phyloP scores from a whole-genome alignment of 2,113 vertebrate genomes.

The Myiagra hebetior region DNA sequence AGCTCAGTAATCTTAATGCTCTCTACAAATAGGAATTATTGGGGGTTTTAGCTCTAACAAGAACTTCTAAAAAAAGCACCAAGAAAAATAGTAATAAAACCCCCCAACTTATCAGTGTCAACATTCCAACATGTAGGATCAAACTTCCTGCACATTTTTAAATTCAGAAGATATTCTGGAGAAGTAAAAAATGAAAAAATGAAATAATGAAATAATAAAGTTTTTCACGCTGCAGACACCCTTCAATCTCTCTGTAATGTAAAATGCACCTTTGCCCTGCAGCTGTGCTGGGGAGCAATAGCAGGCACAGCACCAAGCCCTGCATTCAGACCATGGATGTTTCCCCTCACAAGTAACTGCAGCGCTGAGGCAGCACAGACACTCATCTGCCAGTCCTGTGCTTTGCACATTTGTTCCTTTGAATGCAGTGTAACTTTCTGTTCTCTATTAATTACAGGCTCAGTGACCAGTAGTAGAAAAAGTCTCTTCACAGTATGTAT shows the following conservation, averaged over 20 bases:
- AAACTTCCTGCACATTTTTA: background rate
- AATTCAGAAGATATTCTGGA: background rate
- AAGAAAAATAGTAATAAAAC: background rate
- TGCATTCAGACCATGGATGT: background rate
- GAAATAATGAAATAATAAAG: background rate
- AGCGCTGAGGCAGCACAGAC: background rate
- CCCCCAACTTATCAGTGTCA: background rate
- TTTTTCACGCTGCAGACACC: background rate
- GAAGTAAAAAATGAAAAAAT: background rate
- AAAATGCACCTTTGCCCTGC: background rate
- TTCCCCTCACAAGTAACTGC: background rate
- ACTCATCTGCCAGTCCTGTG: background rate
- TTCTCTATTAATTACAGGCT: background rate
- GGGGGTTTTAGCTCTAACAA: fast-evolving
- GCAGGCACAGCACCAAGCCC: background rate
- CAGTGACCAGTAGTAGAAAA: background rate
- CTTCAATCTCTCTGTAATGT: background rate
- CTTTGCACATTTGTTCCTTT: background rate
- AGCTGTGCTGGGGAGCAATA: background rate
- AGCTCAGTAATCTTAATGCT: background rate
- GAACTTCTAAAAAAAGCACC: background rate
- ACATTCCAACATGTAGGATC: background rate
- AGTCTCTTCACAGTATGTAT: background rate
- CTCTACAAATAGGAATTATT: background rate
- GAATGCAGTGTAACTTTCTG: background rate